Evolutionary conservation across 64 coral and sea anemone species (phyloP).

Genomic region (Trachythela sp.): DNA sequence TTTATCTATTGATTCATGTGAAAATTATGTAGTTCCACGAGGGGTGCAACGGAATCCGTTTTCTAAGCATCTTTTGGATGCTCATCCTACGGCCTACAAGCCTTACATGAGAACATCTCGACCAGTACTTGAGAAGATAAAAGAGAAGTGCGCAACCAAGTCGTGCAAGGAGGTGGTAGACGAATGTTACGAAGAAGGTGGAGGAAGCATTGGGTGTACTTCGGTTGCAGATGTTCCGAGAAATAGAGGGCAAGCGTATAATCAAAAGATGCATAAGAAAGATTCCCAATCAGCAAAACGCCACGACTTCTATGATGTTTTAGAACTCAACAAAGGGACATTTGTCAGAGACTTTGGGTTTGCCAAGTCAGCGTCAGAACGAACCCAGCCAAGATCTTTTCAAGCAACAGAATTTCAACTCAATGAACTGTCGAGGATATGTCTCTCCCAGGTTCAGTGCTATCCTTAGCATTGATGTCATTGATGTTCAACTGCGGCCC

Average conservation of each 20-base stretch:
- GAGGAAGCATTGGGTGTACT: conserved; percentile 42
- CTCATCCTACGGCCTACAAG: too few relatives aligned
- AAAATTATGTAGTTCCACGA: too few relatives aligned
- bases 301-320: conserved; percentile 49
- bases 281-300: conserved; percentile 14
- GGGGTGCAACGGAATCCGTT: too few relatives aligned
- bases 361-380: conserved; percentile 32
- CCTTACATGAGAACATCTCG: conserved; percentile 56
- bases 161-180: conserved; percentile 44
- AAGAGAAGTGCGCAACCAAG: conserved; percentile 39
- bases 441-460: conserved; percentile 17
- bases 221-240: conserved; percentile 46
- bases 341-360: conserved; percentile 58
- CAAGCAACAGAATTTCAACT: conserved; percentile 48
- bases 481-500: conserved; percentile 45
- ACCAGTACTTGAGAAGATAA: conserved; percentile 35
- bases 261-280: conserved; percentile 16
- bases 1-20: too few relatives aligned
- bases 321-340: conserved; percentile 38
- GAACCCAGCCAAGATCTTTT: conserved; percentile 49
- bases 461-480: conserved; percentile 33
- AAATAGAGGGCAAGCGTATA: conserved; percentile 41
- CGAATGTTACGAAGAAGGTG: conserved; percentile 55
- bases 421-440: conserved; percentile 20
- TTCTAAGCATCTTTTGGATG: too few relatives aligned